Evolutionary conservation across 2,113 vertebrate genomes (phyloP).

Genomic region (Bos javanicus): DNA sequence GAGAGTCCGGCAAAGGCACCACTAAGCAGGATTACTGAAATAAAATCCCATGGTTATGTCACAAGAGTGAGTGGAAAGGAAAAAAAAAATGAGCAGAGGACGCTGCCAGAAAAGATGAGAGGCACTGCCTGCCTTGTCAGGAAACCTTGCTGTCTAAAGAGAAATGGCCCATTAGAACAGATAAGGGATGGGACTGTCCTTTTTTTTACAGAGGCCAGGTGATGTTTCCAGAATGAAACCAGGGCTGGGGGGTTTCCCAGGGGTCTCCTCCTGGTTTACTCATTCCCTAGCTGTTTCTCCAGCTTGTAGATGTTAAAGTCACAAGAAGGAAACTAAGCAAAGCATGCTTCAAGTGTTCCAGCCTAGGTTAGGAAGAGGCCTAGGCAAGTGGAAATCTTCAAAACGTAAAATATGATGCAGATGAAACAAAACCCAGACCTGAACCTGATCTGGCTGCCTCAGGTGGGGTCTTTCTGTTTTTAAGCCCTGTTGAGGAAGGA

Average conservation of each 20-base stretch:
- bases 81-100: neutral
- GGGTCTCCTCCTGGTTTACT: neutral
- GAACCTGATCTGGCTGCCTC: neutral
- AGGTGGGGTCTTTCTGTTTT: neutral
- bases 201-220: neutral
- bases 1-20: neutral
- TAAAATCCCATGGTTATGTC: neutral
- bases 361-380: neutral
- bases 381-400: neutral
- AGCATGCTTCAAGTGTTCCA: neutral
- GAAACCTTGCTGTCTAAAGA: neutral
- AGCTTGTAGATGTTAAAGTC: neutral
- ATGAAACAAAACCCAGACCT: neutral
- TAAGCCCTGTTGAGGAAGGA: neutral
- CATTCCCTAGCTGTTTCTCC: neutral
- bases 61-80: neutral
- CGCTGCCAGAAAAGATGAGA: neutral
- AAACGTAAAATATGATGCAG: accelerated
- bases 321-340: neutral
- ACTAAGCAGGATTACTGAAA: too few species aligned
- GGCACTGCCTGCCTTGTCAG: neutral
- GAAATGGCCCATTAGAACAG: neutral
- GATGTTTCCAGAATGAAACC: neutral
- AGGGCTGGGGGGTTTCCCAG: neutral
- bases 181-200: neutral